These are phyloP conservation scores for Morpho helenor DNA, from an alignment of 2,888 invertebrate species.

Conservation along the genomic window DNA sequence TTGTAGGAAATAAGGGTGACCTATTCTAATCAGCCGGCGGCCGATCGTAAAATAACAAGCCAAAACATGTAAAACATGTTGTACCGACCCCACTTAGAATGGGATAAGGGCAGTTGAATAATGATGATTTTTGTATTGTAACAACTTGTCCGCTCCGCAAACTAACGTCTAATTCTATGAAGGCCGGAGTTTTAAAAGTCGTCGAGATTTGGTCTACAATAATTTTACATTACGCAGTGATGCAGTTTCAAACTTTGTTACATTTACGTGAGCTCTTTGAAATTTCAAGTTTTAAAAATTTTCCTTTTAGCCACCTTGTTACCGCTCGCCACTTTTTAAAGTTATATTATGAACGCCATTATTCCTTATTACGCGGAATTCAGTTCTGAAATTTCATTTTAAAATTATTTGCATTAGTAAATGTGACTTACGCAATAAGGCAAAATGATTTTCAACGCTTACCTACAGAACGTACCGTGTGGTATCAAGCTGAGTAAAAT, in stretches of 20 bases:
- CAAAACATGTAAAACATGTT: too few species aligned
- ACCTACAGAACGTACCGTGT: not conserved
- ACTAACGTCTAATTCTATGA: too few species aligned
- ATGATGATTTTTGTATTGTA: too few species aligned
- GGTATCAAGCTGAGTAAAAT: too few species aligned
- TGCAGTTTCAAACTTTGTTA: slow-evolving; percentile 8
- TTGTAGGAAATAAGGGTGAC: too few species aligned
- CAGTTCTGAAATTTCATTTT: slow-evolving; percentile 5
- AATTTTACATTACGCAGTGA: not conserved
- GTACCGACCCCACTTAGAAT: too few species aligned
- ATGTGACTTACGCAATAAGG: not conserved
- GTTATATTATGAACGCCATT: slow-evolving; percentile 9
- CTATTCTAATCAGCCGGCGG: too few species aligned
- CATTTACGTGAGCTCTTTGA: slow-evolving; percentile 12
- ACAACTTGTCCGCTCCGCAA: too few species aligned
- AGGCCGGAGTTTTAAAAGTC: not conserved
- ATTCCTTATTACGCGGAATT: slow-evolving; percentile 9
- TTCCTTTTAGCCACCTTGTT: slow-evolving; percentile 17
- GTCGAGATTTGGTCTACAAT: not conserved
- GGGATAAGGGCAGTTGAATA: too few species aligned
- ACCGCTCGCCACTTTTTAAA: slow-evolving; percentile 10
- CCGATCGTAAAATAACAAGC: too few species aligned
- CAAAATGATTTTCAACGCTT: too few species aligned
- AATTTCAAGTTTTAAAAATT: slow-evolving; percentile 11
- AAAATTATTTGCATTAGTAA: slow-evolving; percentile 3